Evolutionary conservation across 2,888 invertebrate genomes (phyloP).

Genomic region (Drosophila fulvimacula): DNA sequence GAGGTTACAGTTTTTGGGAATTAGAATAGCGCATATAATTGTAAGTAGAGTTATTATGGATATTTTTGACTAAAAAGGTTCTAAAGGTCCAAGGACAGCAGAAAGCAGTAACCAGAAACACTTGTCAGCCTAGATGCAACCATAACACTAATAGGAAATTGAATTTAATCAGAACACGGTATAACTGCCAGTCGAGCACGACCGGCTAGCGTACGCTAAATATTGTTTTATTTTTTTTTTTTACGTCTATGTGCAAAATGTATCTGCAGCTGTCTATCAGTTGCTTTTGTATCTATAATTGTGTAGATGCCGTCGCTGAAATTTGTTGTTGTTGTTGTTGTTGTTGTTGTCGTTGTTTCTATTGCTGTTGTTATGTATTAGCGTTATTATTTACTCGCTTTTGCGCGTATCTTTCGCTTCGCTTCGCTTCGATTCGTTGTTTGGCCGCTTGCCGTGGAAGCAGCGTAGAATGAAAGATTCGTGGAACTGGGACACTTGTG

Average conservation of each 20-base stretch:
- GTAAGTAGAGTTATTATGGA: neutral
- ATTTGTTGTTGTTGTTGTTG: conserved; percentile 42
- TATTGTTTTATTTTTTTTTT: conserved; percentile 21
- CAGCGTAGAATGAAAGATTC: conserved; percentile 81
- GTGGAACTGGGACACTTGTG: conserved; percentile 84
- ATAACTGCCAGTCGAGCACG: neutral
- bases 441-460: conserved; percentile 55
- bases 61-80: neutral
- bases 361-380: conserved; percentile 72
- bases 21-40: neutral
- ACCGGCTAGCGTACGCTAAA: neutral
- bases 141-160: neutral
- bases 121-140: too few relatives aligned
- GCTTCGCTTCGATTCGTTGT: conserved; percentile 1
- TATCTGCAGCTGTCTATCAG: conserved; percentile 61
- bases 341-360: conserved; percentile 66
- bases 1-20: neutral
- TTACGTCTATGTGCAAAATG: conserved; percentile 30
- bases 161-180: neutral
- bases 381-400: conserved; percentile 70
- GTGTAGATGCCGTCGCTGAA: conserved; percentile 27
- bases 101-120: neutral
- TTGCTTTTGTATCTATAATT: conserved; percentile 46
- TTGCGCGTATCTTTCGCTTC: conserved; percentile 23
- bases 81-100: neutral